Percentiles rank a stretch among this genome's conserved stretches.
Conservation (phyloP, 1,140 invertebrate genomes). For the Trachelipus rathkii region DNA sequence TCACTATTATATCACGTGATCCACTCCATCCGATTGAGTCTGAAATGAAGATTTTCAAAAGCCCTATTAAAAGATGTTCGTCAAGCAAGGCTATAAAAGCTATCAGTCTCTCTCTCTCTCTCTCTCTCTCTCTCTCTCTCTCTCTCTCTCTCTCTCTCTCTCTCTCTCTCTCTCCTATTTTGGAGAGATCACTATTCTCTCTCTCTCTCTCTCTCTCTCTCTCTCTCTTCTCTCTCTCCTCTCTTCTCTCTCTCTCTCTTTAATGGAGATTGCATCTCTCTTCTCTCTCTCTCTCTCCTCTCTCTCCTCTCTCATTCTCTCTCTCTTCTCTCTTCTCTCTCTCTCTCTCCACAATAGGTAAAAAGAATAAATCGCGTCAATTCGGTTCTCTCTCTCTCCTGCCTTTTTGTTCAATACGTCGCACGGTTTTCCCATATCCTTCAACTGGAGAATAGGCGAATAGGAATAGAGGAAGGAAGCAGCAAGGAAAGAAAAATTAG, state of each 20-base stretch:
- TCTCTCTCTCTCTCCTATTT: conserved; percentile 10
- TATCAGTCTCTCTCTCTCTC: not conserved
- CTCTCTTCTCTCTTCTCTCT: not conserved
- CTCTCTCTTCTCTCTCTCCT: not conserved
- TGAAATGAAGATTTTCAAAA: not conserved
- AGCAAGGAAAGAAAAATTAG: no score
- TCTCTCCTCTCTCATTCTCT: not conserved
- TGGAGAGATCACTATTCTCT: no score
- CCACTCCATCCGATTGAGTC: no score
- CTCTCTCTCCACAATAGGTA: not conserved
- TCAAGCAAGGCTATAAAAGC: not conserved
- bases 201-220: conserved; percentile 4
- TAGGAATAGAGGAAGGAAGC: no score
- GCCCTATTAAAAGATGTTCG: not conserved
- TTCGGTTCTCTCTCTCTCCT: no score
- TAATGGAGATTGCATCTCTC: no score
- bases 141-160: conserved; percentile 11
- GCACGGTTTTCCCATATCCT: no score
- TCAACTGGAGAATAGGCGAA: no score
- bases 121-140: conserved; percentile 11
- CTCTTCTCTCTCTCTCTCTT: not conserved
- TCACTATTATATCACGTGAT: no score
- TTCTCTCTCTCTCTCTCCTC: conserved; percentile 11
- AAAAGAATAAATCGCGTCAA: no score
- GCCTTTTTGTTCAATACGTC: no score